A percentile compares a stretch with the other conserved stretches of the same genome.
Evolutionary conservation across 2,888 invertebrate genomes (phyloP).

Genomic region (Ophonus ardosiacus): DNA sequence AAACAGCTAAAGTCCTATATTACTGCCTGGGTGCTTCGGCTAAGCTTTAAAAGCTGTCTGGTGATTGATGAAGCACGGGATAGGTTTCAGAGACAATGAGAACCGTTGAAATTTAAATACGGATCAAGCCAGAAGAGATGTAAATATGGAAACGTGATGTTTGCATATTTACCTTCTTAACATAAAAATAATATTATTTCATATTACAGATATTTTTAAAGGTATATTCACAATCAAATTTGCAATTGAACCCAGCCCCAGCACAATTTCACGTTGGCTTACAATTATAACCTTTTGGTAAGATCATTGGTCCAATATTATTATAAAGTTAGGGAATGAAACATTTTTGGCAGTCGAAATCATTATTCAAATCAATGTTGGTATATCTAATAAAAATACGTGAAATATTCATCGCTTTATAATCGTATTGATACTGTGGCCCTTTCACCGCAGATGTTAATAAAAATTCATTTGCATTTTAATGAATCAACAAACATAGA

Average conservation of each 20-base stretch:
- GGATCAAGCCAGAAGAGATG: not conserved
- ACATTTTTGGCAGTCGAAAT: not conserved
- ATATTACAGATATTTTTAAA: too few species aligned
- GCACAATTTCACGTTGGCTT: too few species aligned
- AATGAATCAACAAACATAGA: slow-evolving; percentile 37
- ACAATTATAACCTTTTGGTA: not conserved
- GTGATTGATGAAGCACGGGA: slow-evolving; percentile 60
- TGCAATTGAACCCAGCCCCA: too few species aligned
- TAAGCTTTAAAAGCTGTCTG: slow-evolving; percentile 46
- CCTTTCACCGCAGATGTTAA: slow-evolving; percentile 7
- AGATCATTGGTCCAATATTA: not conserved
- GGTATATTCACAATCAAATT: too few species aligned
- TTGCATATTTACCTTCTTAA: not conserved
- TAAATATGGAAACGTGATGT: not conserved
- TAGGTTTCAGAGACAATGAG: slow-evolving; percentile 38
- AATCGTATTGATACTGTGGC: not conserved
- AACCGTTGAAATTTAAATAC: slow-evolving; percentile 53
- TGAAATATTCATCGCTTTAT: not conserved
- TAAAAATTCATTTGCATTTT: slow-evolving; percentile 38
- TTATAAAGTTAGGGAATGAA: not conserved
- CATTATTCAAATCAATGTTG: not conserved
- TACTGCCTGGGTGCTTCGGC: slow-evolving; percentile 9
- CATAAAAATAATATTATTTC: too few species aligned
- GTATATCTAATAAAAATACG: not conserved
- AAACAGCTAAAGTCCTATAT: slow-evolving; percentile 58